A percentile compares a stretch with the other conserved stretches of the same genome.
phyloP scores from a whole-genome alignment of 2,797 vertebrate genomes.

The Mus minutoides region DNA sequence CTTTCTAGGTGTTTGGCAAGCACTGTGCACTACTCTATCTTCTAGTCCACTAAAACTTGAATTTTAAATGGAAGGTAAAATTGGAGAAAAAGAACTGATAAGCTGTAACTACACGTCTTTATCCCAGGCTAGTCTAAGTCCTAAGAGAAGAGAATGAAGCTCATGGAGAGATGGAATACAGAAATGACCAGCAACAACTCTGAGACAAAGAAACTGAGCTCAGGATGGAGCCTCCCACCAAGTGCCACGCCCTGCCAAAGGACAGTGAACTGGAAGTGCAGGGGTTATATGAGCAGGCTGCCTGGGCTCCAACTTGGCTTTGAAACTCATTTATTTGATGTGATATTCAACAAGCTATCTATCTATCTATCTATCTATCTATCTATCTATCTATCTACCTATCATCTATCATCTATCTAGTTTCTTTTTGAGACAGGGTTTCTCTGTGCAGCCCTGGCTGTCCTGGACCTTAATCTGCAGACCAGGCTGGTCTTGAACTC shows the following conservation, averaged over 20 bases:
- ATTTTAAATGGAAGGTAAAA: background rate
- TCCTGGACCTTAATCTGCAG: background rate
- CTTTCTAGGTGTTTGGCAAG: background rate
- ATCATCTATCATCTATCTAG: background rate
- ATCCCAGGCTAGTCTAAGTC: background rate
- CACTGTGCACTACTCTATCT: background rate
- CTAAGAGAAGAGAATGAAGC: background rate
- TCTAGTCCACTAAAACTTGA: background rate
- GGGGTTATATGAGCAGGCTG: background rate
- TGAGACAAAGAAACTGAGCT: background rate
- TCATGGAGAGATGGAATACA: background rate
- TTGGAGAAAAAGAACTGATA: conserved; percentile 8
- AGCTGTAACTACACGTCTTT: background rate
- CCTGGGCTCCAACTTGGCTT: background rate
- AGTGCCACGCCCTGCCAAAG: background rate
- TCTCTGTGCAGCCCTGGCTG: background rate
- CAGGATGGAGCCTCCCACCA: background rate
- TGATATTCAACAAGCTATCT: background rate
- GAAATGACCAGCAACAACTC: background rate
- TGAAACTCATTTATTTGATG: background rate
- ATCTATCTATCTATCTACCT: no score
- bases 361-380: background rate
- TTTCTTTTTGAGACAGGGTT: background rate
- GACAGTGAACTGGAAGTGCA: background rate
- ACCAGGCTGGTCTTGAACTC: background rate